Percentiles rank a stretch among this genome's conserved stretches.
Conservation (phyloP, 2,888 invertebrate species). For the Brachylomia viminalis region DNA sequence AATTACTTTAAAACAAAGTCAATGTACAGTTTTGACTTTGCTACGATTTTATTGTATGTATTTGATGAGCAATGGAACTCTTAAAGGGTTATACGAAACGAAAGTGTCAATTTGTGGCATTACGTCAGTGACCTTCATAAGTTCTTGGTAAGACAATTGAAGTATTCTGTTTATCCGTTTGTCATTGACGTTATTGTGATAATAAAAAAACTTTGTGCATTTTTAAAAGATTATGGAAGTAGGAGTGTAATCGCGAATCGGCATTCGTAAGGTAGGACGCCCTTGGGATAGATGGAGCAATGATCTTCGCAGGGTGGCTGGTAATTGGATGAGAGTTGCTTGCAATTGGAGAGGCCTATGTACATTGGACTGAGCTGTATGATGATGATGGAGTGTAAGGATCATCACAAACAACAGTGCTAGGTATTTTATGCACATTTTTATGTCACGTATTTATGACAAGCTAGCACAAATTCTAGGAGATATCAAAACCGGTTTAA, state of each 20-base stretch:
- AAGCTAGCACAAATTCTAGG: no score
- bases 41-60: no score
- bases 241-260: background rate
- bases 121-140: background rate
- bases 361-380: no score
- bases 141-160: background rate
- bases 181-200: no score
- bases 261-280: background rate
- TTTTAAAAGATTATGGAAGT: background rate
- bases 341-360: no score
- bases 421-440: background rate
- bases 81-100: no score
- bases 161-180: background rate
- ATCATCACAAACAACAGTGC: background rate
- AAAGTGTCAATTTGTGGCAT: background rate
- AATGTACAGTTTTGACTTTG: no score
- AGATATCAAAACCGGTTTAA: constrained; percentile 9
- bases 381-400: background rate
- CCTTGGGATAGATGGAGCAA: background rate
- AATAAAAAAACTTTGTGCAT: background rate
- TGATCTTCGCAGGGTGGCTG: background rate
- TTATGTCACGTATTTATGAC: background rate
- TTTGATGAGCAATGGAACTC: no score
- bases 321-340: background rate
- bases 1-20: no score